Percentiles rank a stretch among this genome's conserved stretches.
phyloP scores from a whole-genome alignment of 2,797 vertebrate genomes.

The Falco cherrug region DNA sequence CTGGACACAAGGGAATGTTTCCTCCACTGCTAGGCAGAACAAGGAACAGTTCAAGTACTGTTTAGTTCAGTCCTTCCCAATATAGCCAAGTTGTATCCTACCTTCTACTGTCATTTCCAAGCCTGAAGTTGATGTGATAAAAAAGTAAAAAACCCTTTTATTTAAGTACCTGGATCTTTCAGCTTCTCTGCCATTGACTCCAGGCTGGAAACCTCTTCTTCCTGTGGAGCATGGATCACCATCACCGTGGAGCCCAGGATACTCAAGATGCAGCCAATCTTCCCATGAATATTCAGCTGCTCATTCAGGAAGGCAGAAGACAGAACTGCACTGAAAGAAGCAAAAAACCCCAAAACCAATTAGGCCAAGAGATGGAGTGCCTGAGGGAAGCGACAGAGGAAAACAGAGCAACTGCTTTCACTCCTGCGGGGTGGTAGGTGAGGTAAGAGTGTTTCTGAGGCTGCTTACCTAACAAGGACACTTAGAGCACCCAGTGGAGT shows the following conservation, averaged over 20 bases:
- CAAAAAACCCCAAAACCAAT: neutral
- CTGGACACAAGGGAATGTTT: neutral
- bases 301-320: slow-evolving; percentile 88
- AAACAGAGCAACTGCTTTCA: neutral
- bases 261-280: slow-evolving; percentile 86
- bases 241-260: slow-evolving; percentile 87
- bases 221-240: slow-evolving; percentile 87
- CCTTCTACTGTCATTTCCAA: neutral
- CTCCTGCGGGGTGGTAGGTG: neutral
- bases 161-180: slow-evolving; percentile 82
- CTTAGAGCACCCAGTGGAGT: slow-evolving; percentile 88
- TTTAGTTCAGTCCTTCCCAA: neutral
- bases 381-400: neutral
- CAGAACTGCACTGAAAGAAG: slow-evolving; percentile 81
- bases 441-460: neutral
- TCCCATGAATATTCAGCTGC: slow-evolving; percentile 84
- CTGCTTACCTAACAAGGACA: slow-evolving; percentile 86
- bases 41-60: neutral
- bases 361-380: neutral
- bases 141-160: neutral
- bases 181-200: slow-evolving; percentile 86
- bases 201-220: slow-evolving; percentile 85
- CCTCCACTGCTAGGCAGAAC: neutral
- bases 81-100: neutral
- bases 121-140: neutral